These are phyloP conservation scores for Pandemis cinnamomeana DNA, from an alignment of 2,888 invertebrate genomes.

Conservation along the genomic window DNA sequence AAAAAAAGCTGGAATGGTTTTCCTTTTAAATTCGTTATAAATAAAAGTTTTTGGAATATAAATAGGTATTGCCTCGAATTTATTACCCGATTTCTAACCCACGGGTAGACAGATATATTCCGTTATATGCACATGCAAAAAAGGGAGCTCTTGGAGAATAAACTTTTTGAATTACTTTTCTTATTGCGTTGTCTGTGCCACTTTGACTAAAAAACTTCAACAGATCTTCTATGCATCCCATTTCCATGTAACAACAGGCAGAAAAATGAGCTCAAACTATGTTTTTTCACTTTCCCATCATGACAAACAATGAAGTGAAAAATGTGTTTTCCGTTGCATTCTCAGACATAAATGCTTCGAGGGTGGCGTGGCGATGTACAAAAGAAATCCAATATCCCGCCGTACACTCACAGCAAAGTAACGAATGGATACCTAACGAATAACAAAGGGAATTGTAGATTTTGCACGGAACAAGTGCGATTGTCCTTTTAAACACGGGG, in stretches of 20 bases:
- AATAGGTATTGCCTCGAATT: no score
- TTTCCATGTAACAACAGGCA: background rate
- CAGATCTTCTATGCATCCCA: background rate
- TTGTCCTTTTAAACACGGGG: background rate
- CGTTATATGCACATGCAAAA: no score
- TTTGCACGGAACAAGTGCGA: background rate
- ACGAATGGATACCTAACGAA: background rate
- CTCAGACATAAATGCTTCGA: background rate
- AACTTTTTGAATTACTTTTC: no score
- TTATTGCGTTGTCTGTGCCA: no score
- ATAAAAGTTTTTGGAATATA: no score
- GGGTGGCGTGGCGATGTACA: slow-evolving; percentile 2
- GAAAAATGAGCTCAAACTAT: background rate
- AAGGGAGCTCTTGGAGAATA: no score
- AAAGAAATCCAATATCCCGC: slow-evolving; percentile 20
- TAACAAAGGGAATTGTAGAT: slow-evolving; percentile 10
- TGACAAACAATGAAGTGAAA: slow-evolving; percentile 12
- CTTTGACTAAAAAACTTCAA: background rate
- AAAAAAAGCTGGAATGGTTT: no score
- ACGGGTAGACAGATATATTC: no score
- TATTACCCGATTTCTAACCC: no score
- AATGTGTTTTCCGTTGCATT: slow-evolving; percentile 12
- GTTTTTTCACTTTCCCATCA: background rate
- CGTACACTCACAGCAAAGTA: slow-evolving; percentile 12
- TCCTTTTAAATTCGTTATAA: no score